Conservation (phyloP, 2,888 invertebrate species). For the Amphimallon solstitiale region DNA sequence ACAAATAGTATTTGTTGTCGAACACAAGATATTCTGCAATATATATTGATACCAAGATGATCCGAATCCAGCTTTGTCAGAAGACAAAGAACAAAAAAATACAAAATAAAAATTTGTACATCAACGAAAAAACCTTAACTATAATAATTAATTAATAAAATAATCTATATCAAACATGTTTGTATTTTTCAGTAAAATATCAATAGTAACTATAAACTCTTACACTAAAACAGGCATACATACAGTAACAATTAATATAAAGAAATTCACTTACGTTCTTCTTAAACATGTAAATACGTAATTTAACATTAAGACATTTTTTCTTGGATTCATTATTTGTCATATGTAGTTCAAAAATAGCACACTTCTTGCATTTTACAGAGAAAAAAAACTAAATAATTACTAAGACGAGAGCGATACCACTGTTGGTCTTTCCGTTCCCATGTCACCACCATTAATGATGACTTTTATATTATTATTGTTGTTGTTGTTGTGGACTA, state of each 20-base stretch:
- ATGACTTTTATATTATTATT: slow-evolving; percentile 55
- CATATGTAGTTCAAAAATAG: background rate
- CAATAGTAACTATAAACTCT: too few relatives aligned
- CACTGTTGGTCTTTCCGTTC: slow-evolving; percentile 59
- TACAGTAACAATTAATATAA: background rate
- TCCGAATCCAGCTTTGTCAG: too few relatives aligned
- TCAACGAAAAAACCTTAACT: too few relatives aligned
- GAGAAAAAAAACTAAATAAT: background rate
- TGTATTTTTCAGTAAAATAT: too few relatives aligned
- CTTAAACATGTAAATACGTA: slow-evolving; percentile 28
- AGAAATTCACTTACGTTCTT: slow-evolving; percentile 13
- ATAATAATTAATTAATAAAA: background rate
- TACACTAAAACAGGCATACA: background rate
- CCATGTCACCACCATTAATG: slow-evolving; percentile 55
- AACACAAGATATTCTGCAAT: too few relatives aligned
- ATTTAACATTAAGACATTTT: background rate
- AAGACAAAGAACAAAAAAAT: too few relatives aligned
- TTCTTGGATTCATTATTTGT: too few relatives aligned
- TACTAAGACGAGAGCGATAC: slow-evolving; percentile 57
- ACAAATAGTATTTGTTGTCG: too few relatives aligned
- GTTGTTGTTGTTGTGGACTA: slow-evolving; percentile 49
- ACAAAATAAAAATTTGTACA: too few relatives aligned
- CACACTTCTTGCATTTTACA: background rate
- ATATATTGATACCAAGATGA: too few relatives aligned
- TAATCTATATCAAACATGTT: background rate